Evolutionary conservation across 2,888 invertebrate species (phyloP).

Genomic region (Nomada ferruginata): DNA sequence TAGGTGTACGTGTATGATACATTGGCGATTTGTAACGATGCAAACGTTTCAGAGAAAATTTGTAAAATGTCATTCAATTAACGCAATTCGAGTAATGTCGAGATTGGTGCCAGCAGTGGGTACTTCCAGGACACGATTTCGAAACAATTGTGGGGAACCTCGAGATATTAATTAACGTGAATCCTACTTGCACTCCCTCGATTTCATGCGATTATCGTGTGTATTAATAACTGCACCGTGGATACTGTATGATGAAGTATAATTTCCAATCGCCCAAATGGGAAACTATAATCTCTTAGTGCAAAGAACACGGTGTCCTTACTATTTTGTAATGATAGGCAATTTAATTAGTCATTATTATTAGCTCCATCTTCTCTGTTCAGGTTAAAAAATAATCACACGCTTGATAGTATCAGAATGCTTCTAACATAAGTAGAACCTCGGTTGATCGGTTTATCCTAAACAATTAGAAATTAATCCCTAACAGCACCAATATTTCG

Average conservation of each 20-base stretch:
- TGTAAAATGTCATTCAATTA: too few relatives aligned
- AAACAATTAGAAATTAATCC: too few relatives aligned
- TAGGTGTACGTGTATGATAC: background rate
- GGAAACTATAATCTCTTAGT: constrained; percentile 14
- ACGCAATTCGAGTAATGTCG: constrained; percentile 1
- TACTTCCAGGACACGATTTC: constrained; percentile 52
- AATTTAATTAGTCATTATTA: too few relatives aligned
- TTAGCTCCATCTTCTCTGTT: background rate
- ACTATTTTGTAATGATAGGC: too few relatives aligned
- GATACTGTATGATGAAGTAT: constrained; percentile 48
- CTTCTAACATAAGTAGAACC: too few relatives aligned
- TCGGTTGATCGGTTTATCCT: too few relatives aligned
- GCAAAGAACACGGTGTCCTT: background rate
- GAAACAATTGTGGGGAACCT: constrained; percentile 65
- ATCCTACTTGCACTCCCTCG: constrained; percentile 46
- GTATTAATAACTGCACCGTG: constrained; percentile 52
- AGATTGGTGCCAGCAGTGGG: constrained; percentile 6
- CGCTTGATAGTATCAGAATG: background rate
- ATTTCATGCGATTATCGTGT: constrained; percentile 53
- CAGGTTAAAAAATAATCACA: background rate
- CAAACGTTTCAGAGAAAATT: background rate
- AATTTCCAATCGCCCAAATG: constrained; percentile 30
- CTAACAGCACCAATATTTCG: too few relatives aligned
- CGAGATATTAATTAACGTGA: constrained; percentile 67
- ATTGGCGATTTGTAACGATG: background rate